phyloP scores from a whole-genome alignment of 2,888 invertebrate genomes.

The Myopa tessellatipennis region DNA sequence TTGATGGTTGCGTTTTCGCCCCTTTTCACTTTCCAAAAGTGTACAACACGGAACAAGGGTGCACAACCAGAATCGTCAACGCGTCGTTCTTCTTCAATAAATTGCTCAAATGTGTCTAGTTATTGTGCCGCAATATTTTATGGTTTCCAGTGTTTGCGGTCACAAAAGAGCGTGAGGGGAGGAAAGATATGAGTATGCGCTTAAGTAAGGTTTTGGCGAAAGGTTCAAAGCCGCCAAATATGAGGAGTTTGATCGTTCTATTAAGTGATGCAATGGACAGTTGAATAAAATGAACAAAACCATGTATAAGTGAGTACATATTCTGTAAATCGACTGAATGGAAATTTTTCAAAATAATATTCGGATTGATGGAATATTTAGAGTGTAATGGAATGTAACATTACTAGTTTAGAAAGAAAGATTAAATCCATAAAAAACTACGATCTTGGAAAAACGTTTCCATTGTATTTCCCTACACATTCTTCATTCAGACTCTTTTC shows the following conservation, averaged over 20 bases:
- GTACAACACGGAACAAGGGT: slow-evolving; percentile 8
- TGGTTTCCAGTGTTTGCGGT: slow-evolving; percentile 20
- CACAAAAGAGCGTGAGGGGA: slow-evolving; percentile 14
- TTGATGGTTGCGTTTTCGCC: slow-evolving; percentile 65
- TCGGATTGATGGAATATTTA: too few relatives aligned
- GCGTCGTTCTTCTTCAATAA: background rate
- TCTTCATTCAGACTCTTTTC: too few relatives aligned
- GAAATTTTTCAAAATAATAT: too few relatives aligned
- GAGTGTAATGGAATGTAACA: too few relatives aligned
- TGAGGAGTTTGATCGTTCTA: slow-evolving; percentile 25
- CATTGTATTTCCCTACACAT: too few relatives aligned
- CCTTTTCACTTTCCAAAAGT: slow-evolving; percentile 51
- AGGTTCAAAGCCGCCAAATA: background rate
- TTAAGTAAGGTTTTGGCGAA: background rate
- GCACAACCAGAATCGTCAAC: background rate
- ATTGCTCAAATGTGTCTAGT: slow-evolving; percentile 16
- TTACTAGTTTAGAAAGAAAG: too few relatives aligned
- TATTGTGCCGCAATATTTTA: slow-evolving; percentile 31
- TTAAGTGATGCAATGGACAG: slow-evolving; percentile 1
- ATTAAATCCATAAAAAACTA: too few relatives aligned
- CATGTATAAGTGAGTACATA: background rate
- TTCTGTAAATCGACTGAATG: too few relatives aligned
- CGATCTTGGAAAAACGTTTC: too few relatives aligned
- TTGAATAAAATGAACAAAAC: background rate
- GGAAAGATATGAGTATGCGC: slow-evolving; percentile 5